Conservation (phyloP, 2,888 invertebrate genomes). For the Drosophila sordidula region DNA sequence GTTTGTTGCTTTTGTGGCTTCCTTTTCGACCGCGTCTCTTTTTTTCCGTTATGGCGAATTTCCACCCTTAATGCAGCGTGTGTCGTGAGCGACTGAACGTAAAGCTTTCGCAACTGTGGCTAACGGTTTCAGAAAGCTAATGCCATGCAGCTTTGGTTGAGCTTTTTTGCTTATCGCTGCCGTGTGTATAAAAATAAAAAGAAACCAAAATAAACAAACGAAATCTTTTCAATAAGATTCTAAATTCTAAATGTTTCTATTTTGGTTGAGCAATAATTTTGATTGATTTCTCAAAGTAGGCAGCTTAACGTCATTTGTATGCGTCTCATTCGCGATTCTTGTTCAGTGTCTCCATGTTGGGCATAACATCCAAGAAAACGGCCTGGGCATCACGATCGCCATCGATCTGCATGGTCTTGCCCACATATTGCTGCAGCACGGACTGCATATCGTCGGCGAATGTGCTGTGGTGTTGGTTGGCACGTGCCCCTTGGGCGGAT, state of each 20-base stretch:
- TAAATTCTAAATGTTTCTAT: background rate
- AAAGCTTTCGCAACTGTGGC: constrained; percentile 45
- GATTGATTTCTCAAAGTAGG: constrained; percentile 22
- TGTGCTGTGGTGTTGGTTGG: constrained; percentile 87
- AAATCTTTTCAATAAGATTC: constrained; percentile 3
- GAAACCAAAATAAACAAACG: constrained; percentile 1
- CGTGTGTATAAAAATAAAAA: constrained; percentile 1
- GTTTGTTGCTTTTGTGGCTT: constrained; percentile 3
- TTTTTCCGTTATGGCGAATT: constrained; percentile 42
- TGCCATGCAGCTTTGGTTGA: constrained; percentile 54
- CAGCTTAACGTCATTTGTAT: background rate
- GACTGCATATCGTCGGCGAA: constrained; percentile 95
- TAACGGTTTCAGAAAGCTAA: constrained; percentile 73
- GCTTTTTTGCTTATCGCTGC: constrained; percentile 38
- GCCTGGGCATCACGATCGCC: constrained; percentile 90
- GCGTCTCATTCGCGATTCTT: constrained; percentile 43
- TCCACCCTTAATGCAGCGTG: constrained; percentile 68
- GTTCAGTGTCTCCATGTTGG: constrained; percentile 86
- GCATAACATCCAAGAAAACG: constrained; percentile 90
- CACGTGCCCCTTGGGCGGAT: background rate
- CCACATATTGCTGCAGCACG: constrained; percentile 92
- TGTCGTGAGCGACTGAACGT: constrained; percentile 64
- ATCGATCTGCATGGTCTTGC: constrained; percentile 91
- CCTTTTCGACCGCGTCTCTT: constrained; percentile 5
- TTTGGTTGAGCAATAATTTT: constrained; percentile 17